Conservation (phyloP, 2,113 vertebrate species). For the Pholis gunnellus region DNA sequence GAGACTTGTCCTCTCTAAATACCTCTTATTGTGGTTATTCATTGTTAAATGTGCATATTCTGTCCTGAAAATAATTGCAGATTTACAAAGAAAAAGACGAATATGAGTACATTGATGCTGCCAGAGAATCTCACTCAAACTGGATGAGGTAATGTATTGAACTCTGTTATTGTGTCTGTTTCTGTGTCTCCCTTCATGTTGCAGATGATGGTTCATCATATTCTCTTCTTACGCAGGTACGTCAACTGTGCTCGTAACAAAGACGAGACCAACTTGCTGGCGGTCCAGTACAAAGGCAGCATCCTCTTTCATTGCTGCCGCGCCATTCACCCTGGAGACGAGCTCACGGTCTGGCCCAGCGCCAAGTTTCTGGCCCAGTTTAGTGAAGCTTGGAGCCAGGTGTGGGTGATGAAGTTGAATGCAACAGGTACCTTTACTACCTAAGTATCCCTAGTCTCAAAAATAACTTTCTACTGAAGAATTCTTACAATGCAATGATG, state of each 20-base stretch:
- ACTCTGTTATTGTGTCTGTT: background rate
- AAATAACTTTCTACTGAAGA: background rate
- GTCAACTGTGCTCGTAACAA: slow-evolving; percentile 78
- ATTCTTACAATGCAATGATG: background rate
- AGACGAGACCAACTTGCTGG: slow-evolving; percentile 81
- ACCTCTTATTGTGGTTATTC: background rate
- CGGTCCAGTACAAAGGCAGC: slow-evolving; percentile 80
- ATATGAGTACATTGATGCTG: slow-evolving; percentile 85
- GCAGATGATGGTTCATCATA: too few species aligned
- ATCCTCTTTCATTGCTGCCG: slow-evolving; percentile 83
- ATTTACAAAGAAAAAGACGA: slow-evolving; percentile 81
- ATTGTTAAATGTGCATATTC: background rate
- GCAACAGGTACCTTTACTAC: slow-evolving; percentile 61
- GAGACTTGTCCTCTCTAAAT: background rate
- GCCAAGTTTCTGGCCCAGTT: slow-evolving; percentile 70
- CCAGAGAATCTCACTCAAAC: slow-evolving; percentile 83
- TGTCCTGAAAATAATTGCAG: slow-evolving; percentile 60
- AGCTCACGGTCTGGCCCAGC: slow-evolving; percentile 83
- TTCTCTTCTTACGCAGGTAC: slow-evolving; percentile 65
- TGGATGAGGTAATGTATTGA: slow-evolving; percentile 87
- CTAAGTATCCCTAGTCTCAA: background rate
- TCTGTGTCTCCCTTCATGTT: background rate
- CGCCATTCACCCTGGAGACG: slow-evolving; percentile 76
- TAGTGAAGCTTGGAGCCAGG: slow-evolving; percentile 75
- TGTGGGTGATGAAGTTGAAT: slow-evolving; percentile 77